phyloP scores from a whole-genome alignment of 2,113 vertebrate genomes.

The Maccullochella peelii region DNA sequence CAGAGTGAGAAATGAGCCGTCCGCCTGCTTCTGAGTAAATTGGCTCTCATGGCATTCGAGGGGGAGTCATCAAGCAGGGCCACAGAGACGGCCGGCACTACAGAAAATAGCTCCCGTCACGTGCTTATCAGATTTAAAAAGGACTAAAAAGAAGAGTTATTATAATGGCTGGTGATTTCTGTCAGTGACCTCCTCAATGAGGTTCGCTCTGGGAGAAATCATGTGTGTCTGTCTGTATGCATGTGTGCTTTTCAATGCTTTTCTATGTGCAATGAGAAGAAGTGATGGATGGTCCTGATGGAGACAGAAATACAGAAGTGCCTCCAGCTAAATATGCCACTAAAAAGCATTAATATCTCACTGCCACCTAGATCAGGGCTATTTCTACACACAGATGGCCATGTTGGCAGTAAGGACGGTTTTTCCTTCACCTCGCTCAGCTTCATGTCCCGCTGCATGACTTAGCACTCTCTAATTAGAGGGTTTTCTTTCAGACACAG shows the following conservation, averaged over 20 bases:
- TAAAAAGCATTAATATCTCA: conserved; percentile 47
- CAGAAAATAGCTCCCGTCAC: conserved; percentile 63
- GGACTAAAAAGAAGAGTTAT: conserved; percentile 41
- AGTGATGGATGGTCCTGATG: conserved; percentile 12
- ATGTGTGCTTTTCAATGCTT: not conserved
- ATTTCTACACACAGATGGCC: conserved; percentile 43
- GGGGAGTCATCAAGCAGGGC: conserved; percentile 58
- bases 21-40: conserved; percentile 63
- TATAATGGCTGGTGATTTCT: conserved; percentile 21
- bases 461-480: conserved; percentile 43
- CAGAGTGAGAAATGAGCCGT: conserved; percentile 69
- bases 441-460: conserved; percentile 9
- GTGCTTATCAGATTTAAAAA: conserved; percentile 57
- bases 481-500: conserved; percentile 33
- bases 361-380: conserved; percentile 40
- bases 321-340: conserved; percentile 35
- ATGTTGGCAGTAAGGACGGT: conserved; percentile 42
- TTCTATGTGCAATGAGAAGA: not conserved
- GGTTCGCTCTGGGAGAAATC: conserved; percentile 4
- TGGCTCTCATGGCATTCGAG: conserved; percentile 55
- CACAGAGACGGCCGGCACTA: conserved; percentile 35
- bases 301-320: conserved; percentile 37
- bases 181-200: conserved; percentile 28
- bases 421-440: conserved; percentile 41
- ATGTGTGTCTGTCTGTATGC: not conserved